These are phyloP conservation scores for Urophycis tenuis DNA, from an alignment of 2,797 vertebrate genomes.

Conservation along the genomic window DNA sequence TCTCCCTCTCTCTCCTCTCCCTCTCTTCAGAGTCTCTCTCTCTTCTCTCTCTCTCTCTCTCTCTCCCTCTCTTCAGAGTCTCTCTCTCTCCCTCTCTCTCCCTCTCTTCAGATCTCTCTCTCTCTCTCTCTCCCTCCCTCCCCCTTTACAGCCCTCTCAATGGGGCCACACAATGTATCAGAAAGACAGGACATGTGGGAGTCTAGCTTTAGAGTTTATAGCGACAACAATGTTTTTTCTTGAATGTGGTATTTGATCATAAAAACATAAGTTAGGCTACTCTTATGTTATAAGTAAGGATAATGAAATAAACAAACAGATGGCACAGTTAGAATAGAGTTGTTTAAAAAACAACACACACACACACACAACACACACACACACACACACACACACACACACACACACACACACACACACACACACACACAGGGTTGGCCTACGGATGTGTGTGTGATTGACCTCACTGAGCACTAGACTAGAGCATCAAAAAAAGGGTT, in stretches of 20 bases:
- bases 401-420: too few species aligned
- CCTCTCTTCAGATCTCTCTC: not conserved
- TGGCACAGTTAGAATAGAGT: too few species aligned
- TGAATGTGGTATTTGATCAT: too few species aligned
- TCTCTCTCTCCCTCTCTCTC: not conserved
- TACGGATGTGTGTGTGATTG: not conserved
- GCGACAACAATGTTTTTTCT: too few species aligned
- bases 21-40: not conserved
- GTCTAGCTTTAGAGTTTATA: conserved; percentile 27
- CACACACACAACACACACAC: not conserved
- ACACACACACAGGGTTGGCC: too few species aligned
- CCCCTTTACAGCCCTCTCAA: conserved; percentile 27
- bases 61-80: not conserved
- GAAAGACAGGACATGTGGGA: conserved; percentile 35
- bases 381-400: not conserved
- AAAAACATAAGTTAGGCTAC: too few species aligned
- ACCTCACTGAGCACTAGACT: too few species aligned
- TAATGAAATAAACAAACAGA: too few species aligned
- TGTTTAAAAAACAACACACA: too few species aligned
- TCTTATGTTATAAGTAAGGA: too few species aligned
- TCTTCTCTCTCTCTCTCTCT: conserved; percentile 13
- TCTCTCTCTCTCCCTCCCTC: not conserved
- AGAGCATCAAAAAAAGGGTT: too few species aligned
- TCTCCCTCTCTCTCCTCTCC: conserved; percentile 16
- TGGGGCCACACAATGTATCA: conserved; percentile 40